Percentiles rank a stretch among this genome's conserved stretches.
These are phyloP conservation scores for Branchellion lobata DNA, from an alignment of 2,888 invertebrate genomes.

Conservation along the genomic window DNA sequence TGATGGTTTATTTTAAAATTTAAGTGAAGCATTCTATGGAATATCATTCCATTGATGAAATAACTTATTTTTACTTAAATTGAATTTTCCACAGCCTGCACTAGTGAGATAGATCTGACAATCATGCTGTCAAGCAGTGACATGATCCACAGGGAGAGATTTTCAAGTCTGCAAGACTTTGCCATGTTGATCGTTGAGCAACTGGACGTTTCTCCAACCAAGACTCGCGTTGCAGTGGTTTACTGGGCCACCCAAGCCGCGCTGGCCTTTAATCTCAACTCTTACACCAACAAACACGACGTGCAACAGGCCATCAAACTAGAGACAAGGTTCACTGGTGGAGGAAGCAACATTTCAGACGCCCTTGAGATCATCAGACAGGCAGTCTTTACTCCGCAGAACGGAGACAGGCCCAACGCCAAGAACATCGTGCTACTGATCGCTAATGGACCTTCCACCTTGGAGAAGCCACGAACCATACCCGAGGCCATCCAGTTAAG, in stretches of 20 bases:
- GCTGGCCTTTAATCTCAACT: constrained; percentile 56
- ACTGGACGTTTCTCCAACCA: constrained; percentile 47
- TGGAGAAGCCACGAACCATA: constrained; percentile 54
- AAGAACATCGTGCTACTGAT: constrained; percentile 56
- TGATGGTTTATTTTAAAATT: no score
- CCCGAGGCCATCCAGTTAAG: constrained; percentile 54
- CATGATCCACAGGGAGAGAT: constrained; percentile 49
- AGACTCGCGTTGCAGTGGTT: constrained; percentile 49
- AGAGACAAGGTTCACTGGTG: constrained; percentile 55
- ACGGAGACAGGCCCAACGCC: constrained; percentile 57
- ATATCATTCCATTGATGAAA: not conserved
- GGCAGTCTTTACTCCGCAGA: constrained; percentile 41
- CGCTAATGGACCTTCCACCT: constrained; percentile 57
- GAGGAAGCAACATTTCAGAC: constrained; percentile 58
- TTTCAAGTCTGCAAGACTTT: constrained; percentile 47
- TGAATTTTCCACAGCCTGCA: no score
- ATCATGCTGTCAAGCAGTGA: constrained; percentile 49
- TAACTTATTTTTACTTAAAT: no score
- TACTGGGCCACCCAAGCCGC: constrained; percentile 51
- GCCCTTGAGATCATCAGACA: constrained; percentile 51
- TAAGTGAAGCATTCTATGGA: no score
- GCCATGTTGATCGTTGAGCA: constrained; percentile 43
- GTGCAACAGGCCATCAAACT: constrained; percentile 56
- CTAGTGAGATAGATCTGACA: constrained; percentile 46
- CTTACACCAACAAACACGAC: constrained; percentile 53